These are phyloP conservation scores for Oligia latruncula DNA, from an alignment of 2,888 invertebrate species.

Conservation along the genomic window DNA sequence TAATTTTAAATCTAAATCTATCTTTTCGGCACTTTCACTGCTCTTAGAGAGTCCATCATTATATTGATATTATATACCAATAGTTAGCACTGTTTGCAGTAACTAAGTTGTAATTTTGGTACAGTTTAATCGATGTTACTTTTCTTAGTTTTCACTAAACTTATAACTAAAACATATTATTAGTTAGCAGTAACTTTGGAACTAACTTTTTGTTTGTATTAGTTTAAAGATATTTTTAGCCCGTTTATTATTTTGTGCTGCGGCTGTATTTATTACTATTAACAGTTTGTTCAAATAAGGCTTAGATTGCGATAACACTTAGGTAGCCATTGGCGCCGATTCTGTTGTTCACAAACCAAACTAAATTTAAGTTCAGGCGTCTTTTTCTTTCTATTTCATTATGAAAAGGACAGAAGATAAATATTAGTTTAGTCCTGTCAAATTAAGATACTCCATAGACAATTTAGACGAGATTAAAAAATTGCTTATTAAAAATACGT, in stretches of 20 bases:
- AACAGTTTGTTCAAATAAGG: neutral
- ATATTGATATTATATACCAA: conserved; percentile 65
- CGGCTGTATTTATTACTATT: neutral
- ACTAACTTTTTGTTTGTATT: neutral
- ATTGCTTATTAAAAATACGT: too few species aligned
- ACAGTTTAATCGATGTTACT: conserved; percentile 13
- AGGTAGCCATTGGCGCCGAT: neutral
- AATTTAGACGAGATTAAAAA: too few species aligned
- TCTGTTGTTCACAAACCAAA: too few species aligned
- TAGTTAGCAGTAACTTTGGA: neutral
- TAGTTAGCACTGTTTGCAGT: conserved; percentile 33
- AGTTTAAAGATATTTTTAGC: neutral
- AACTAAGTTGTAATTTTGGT: conserved; percentile 9
- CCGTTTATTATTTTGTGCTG: neutral
- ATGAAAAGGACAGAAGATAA: too few species aligned
- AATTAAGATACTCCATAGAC: too few species aligned
- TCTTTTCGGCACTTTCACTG: conserved; percentile 69
- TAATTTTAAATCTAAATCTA: conserved; percentile 58
- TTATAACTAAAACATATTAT: conserved; percentile 9
- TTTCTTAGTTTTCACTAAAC: neutral
- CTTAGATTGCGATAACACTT: neutral
- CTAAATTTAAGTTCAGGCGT: too few species aligned
- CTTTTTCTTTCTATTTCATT: too few species aligned
- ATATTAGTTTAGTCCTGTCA: too few species aligned
- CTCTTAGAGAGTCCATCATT: conserved; percentile 59